Evolutionary conservation across 2,888 invertebrate genomes (phyloP).

Genomic region (Aleiodes testaceus): DNA sequence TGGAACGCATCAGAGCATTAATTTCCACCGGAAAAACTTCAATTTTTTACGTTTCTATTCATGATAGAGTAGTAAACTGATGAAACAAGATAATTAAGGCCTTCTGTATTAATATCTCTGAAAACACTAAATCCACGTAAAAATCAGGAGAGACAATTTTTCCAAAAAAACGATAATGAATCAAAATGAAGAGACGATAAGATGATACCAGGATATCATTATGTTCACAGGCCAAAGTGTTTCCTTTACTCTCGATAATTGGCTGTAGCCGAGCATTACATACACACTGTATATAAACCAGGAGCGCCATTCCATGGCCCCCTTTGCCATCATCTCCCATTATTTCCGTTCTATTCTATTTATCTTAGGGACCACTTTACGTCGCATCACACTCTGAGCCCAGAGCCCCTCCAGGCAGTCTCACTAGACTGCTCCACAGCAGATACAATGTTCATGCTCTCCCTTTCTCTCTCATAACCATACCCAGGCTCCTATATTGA

Average conservation of each 20-base stretch:
- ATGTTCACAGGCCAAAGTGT: constrained; percentile 16
- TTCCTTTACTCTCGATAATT: constrained; percentile 26
- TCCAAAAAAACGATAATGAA: not conserved
- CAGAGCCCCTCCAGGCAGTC: constrained; percentile 5
- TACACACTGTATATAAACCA: constrained; percentile 15
- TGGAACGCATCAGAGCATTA: too few species aligned
- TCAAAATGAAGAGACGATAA: constrained; percentile 4
- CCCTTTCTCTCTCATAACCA: not conserved
- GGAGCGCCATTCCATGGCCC: constrained; percentile 12
- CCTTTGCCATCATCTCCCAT: constrained; percentile 2
- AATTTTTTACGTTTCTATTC: too few species aligned
- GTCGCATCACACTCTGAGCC: constrained; percentile 17
- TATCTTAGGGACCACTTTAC: constrained; percentile 40
- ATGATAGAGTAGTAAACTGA: too few species aligned
- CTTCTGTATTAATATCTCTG: too few species aligned
- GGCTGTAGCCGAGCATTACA: constrained; percentile 27
- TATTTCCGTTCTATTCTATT: constrained; percentile 36
- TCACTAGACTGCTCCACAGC: constrained; percentile 3
- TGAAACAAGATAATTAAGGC: too few species aligned
- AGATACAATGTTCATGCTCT: constrained; percentile 7
- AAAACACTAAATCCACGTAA: too few species aligned
- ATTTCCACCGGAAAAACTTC: too few species aligned
- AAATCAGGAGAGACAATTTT: too few species aligned
- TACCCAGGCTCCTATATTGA: not conserved
- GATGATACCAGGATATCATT: constrained; percentile 9